A percentile compares a stretch with the other conserved stretches of the same genome.
phyloP scores from a whole-genome alignment of 2,113 vertebrate species.

The Morone saxatilis region DNA sequence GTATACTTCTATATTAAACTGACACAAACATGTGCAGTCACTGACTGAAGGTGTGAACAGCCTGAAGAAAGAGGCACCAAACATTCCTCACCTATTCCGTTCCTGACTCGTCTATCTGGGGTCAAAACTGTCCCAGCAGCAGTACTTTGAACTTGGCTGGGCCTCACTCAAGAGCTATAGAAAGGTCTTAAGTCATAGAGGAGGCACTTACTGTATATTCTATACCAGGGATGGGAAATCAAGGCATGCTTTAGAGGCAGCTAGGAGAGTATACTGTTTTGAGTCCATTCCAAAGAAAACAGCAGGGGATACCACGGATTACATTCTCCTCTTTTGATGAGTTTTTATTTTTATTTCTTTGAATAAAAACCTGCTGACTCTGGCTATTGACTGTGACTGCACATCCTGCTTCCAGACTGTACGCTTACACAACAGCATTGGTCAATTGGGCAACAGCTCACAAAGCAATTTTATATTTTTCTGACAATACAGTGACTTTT shows the following conservation, averaged over 20 bases:
- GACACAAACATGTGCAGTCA: conserved; percentile 6
- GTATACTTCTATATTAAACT: neutral
- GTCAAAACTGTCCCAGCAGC: conserved; percentile 38
- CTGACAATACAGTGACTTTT: neutral
- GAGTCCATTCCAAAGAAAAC: neutral
- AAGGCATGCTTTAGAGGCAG: neutral
- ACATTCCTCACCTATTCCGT: conserved; percentile 37
- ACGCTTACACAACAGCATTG: neutral
- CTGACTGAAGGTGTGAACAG: conserved; percentile 35
- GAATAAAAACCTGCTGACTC: neutral
- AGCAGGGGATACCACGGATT: neutral
- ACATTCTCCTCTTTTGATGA: neutral
- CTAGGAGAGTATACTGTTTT: neutral
- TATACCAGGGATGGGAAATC: conserved; percentile 2
- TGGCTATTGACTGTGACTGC: neutral
- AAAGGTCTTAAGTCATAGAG: conserved; percentile 25
- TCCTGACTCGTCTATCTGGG: conserved; percentile 33
- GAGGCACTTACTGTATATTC: conserved; percentile 30
- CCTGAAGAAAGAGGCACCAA: conserved; percentile 37
- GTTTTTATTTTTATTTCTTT: neutral
- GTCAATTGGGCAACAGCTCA: neutral
- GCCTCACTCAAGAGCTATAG: conserved; percentile 26
- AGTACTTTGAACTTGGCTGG: conserved; percentile 39
- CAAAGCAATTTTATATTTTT: neutral
- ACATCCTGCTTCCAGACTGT: neutral